Evolutionary conservation across 2,888 invertebrate genomes (phyloP).

Genomic region (Congeria kusceri): DNA sequence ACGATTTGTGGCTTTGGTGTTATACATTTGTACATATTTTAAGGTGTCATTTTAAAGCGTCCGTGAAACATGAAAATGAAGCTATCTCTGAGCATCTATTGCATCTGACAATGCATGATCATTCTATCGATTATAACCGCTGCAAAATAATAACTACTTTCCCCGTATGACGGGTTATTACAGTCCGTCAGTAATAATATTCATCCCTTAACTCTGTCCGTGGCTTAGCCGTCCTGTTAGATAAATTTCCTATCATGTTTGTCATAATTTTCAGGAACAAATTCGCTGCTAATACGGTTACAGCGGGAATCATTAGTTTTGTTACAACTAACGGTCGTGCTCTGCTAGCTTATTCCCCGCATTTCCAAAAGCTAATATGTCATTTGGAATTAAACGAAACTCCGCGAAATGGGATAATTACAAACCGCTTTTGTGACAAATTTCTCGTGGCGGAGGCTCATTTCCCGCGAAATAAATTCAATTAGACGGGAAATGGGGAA

Average conservation of each 20-base stretch:
- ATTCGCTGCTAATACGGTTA: constrained; percentile 61
- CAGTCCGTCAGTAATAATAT: no score
- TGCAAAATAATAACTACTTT: no score
- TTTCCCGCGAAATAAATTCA: constrained; percentile 68
- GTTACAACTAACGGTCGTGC: constrained; percentile 57
- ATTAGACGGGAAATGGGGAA: constrained; percentile 59
- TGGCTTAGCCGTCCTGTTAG: not conserved
- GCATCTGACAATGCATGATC: no score
- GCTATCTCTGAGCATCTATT: no score
- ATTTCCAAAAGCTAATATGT: constrained; percentile 63
- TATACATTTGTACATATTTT: no score
- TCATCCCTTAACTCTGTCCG: no score
- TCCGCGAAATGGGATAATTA: constrained; percentile 63
- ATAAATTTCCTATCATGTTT: constrained; percentile 1
- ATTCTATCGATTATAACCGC: no score
- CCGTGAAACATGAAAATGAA: no score
- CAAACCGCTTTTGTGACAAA: constrained; percentile 59
- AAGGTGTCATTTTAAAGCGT: no score
- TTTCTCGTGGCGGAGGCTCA: constrained; percentile 29
- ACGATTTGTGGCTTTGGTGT: no score
- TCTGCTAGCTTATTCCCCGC: constrained; percentile 60
- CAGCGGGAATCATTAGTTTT: constrained; percentile 58
- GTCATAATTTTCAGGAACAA: constrained; percentile 48
- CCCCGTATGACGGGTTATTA: no score
- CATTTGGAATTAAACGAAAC: constrained; percentile 60